Base-by-base conservation (phyloP, 1,140 invertebrate species). In the Brachionus asplanchnoidis region DNA sequence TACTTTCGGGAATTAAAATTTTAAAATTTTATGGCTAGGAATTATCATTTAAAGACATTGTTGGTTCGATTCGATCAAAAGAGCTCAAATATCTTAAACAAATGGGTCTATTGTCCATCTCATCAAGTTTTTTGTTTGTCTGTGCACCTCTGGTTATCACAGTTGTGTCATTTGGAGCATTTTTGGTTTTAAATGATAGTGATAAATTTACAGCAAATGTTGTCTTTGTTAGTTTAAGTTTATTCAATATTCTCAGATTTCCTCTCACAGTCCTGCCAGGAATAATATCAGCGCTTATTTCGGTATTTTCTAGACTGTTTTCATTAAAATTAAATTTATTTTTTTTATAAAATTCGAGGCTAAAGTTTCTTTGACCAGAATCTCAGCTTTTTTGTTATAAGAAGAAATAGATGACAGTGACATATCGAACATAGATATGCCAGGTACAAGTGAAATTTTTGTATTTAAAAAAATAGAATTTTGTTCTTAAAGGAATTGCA, bases 221-320 rank as follows among this genome's bases (percentile, higher is more conserved):
- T 86, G 92, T 92, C 86, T 99, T 99, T 92, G 97, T 99, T 85
- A 95, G 97, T 86, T 92, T 99, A 86, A 95, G 96, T 88, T 93
- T 99, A 87, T 99, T 99, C 92, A 98, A 99, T 91, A 96, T 99
- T 87, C 93, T 99, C 86, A 93, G 96, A 88, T 97, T 97, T 90
- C 96, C 97, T 86, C 91, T 93, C 79, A 88, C 88, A 36, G 90
- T 92, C 86, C 87, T 93, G 66, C 92, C 92, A 4, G 90, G 91
- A 87, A 87, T 92, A 28, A 90, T 92, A 84, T 88, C 89, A 4
- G 89, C 88, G 83, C 78, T 91, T 14, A 88, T 92, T 32, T 89
- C 94, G 93, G 93, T 42, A 77, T 60, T 23, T 20, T 60, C 3
- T 17, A 70, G 32, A 9, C 14, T 70, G 8, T 70, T 70, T 32